Conservation (phyloP, 2,888 invertebrate species). For the Xanthia icteritia region DNA sequence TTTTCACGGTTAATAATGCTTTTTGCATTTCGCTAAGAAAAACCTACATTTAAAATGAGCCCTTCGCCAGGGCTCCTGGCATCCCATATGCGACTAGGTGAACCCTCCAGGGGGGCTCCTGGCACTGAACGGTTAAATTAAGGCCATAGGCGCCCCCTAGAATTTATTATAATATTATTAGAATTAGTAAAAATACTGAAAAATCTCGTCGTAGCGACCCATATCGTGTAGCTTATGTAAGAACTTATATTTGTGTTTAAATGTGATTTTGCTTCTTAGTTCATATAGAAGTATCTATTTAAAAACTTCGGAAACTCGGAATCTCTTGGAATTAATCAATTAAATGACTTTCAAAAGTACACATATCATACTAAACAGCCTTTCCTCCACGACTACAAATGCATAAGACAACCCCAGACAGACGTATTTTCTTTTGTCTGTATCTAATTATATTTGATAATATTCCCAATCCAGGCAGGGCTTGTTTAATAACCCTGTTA, state of each 20-base stretch:
- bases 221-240: too few species aligned
- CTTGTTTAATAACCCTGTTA: conserved; percentile 4
- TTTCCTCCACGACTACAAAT: background rate
- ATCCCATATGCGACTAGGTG: too few species aligned
- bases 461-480: background rate
- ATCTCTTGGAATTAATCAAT: background rate
- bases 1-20: too few species aligned
- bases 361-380: background rate
- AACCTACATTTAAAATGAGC: too few species aligned
- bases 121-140: background rate
- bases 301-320: too few species aligned
- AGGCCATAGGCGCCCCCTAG: background rate
- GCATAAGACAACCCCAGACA: background rate
- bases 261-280: background rate
- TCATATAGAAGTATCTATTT: background rate
- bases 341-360: background rate
- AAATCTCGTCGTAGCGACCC: background rate
- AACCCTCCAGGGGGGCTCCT: too few species aligned
- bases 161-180: too few species aligned
- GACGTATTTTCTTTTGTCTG: background rate
- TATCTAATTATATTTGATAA: conserved; percentile 1
- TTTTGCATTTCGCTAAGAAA: too few species aligned
- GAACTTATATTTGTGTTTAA: background rate
- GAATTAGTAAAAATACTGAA: conserved; percentile 10
- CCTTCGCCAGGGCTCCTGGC: too few species aligned